Evolutionary conservation across 2,888 invertebrate genomes (phyloP).

Genomic region (Seira musarum): DNA sequence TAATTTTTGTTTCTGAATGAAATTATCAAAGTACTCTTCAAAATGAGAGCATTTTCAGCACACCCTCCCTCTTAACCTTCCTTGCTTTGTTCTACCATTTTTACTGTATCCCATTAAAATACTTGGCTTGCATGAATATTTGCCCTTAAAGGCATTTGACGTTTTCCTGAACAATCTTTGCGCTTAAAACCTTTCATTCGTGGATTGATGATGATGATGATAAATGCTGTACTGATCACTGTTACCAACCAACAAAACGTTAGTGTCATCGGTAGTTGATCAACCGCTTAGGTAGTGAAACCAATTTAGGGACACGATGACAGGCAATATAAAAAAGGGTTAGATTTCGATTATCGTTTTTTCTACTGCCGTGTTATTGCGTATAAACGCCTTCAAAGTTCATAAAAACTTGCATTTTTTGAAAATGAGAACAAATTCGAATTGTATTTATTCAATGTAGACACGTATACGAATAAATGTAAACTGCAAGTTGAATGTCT

Average conservation of each 20-base stretch:
- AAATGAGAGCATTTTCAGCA: conserved; percentile 18
- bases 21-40: background rate
- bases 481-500: too few relatives aligned
- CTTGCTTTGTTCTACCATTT: conserved; percentile 18
- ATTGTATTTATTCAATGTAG: background rate
- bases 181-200: conserved; percentile 18
- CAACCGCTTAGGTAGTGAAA: background rate
- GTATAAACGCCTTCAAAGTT: conserved; percentile 28
- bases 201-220: background rate
- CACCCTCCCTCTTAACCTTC: conserved; percentile 33
- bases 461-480: background rate
- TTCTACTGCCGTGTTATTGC: background rate
- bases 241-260: background rate
- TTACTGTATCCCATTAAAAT: conserved; percentile 8
- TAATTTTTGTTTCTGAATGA: background rate
- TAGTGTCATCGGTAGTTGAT: background rate
- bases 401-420: conserved; percentile 39
- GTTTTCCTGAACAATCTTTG: conserved; percentile 27
- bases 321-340: too few relatives aligned
- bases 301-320: background rate
- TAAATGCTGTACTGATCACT: background rate
- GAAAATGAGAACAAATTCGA: conserved; percentile 22
- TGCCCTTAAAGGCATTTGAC: conserved; percentile 11
- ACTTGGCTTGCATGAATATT: background rate
- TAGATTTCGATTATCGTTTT: background rate